These are phyloP conservation scores for Nansenia antarctica DNA, from an alignment of 2,113 vertebrate genomes.

Conservation along the genomic window DNA sequence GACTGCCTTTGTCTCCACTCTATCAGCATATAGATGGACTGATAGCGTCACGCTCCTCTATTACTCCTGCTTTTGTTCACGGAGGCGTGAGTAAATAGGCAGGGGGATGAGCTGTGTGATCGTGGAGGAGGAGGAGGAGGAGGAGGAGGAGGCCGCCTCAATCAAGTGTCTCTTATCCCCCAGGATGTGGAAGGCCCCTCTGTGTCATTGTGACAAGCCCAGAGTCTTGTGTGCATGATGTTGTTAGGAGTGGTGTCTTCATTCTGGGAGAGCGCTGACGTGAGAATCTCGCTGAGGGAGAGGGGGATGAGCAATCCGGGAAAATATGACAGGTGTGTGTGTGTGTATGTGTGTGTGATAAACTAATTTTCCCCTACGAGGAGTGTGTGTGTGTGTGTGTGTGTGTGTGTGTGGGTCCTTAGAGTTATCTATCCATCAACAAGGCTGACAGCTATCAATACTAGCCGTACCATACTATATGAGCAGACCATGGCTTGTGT, in stretches of 20 bases:
- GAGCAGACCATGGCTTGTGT: too few relatives aligned
- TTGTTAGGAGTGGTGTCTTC: conserved; percentile 13
- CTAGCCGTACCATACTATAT: too few relatives aligned
- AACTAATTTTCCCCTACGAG: too few relatives aligned
- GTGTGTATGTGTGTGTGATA: too few relatives aligned
- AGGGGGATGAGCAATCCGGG: conserved; percentile 20
- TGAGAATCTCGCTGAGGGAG: conserved; percentile 39
- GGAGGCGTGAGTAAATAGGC: not conserved
- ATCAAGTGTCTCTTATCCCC: not conserved
- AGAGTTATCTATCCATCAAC: not conserved
- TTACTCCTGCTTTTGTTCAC: not conserved
- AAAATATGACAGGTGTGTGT: conserved; percentile 12
- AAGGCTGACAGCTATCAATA: not conserved
- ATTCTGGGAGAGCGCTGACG: conserved; percentile 31
- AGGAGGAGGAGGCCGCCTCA: not conserved
- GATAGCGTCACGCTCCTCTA: not conserved
- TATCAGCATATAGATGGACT: not conserved
- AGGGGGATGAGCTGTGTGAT: not conserved
- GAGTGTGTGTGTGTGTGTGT: too few relatives aligned
- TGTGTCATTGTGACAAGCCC: conserved; percentile 10
- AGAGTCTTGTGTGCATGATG: conserved; percentile 31
- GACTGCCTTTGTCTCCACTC: not conserved
- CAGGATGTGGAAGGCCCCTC: not conserved
- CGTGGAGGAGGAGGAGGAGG: not conserved
- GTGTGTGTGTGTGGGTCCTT: not conserved